phyloP scores from a whole-genome alignment of 2,888 invertebrate species.

The Frankliniella intonsa region DNA sequence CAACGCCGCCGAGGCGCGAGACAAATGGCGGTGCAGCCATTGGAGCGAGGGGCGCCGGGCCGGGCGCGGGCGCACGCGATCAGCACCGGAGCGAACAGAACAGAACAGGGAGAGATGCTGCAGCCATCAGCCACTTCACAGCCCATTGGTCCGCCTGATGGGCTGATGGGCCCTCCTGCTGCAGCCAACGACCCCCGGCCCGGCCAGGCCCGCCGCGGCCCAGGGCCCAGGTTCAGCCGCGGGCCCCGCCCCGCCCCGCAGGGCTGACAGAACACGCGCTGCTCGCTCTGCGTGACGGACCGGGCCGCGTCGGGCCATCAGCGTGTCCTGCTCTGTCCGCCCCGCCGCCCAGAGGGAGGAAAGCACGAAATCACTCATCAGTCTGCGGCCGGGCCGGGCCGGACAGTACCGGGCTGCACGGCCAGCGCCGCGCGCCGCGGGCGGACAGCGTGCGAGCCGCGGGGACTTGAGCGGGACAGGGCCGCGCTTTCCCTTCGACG shows the following conservation, averaged over 20 bases:
- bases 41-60: background rate
- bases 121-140: background rate
- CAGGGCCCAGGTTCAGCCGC: background rate
- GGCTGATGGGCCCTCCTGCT: background rate
- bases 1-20: no score
- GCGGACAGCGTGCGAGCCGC: slow-evolving; percentile 9
- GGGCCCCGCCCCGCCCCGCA: background rate
- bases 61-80: background rate
- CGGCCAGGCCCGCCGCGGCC: background rate
- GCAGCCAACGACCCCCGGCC: background rate
- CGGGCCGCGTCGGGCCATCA: background rate
- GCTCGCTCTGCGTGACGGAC: background rate
- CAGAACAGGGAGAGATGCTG: background rate
- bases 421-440: background rate
- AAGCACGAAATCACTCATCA: slow-evolving; percentile 7
- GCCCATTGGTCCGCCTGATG: slow-evolving; percentile 14
- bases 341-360: background rate
- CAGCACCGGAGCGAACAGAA: background rate
- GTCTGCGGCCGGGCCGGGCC: background rate
- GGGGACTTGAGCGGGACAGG: no score
- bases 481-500: no score
- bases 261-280: background rate
- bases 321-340: background rate
- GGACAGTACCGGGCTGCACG: background rate
- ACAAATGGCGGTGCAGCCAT: no score